Evolutionary conservation across 1,140 invertebrate species (phyloP).

Genomic region (Megalonaias nervosa): DNA sequence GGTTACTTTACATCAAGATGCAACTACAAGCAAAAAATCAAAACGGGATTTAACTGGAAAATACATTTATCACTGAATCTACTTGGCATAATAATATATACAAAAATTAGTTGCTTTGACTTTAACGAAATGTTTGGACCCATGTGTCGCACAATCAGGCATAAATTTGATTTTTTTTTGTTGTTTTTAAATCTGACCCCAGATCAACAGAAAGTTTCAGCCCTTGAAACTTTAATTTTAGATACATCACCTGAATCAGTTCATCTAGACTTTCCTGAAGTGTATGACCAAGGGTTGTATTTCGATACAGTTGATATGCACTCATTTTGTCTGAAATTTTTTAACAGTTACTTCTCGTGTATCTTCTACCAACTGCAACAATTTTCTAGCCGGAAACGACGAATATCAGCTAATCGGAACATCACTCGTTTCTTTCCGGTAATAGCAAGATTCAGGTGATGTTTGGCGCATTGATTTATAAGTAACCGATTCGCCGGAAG

Average conservation of each 20-base stretch:
- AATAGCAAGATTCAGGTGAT: conserved; percentile 1
- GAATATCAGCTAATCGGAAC: not conserved
- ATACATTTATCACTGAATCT: too few species aligned
- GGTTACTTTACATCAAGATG: too few species aligned
- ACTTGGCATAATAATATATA: too few species aligned
- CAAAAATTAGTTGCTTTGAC: too few species aligned
- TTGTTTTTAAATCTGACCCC: too few species aligned
- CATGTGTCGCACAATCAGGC: too few species aligned
- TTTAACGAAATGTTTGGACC: too few species aligned
- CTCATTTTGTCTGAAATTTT: conserved; percentile 48
- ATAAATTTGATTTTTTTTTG: too few species aligned
- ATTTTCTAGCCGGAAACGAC: not conserved
- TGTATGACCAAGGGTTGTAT: conserved; percentile 97
- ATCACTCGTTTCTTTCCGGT: not conserved
- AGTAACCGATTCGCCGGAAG: not conserved
- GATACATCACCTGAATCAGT: conserved; percentile 79
- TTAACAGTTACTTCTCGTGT: not conserved
- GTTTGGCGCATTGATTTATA: not conserved
- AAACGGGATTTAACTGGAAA: too few species aligned
- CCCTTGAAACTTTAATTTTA: not conserved
- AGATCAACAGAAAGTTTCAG: not conserved
- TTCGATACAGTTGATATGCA: conserved; percentile 94
- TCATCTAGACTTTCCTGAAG: conserved; percentile 97
- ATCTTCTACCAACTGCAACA: not conserved
- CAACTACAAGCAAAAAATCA: too few species aligned